Evolutionary conservation across 1,140 invertebrate species (phyloP).

Genomic region (Hypothenemus hampei): DNA sequence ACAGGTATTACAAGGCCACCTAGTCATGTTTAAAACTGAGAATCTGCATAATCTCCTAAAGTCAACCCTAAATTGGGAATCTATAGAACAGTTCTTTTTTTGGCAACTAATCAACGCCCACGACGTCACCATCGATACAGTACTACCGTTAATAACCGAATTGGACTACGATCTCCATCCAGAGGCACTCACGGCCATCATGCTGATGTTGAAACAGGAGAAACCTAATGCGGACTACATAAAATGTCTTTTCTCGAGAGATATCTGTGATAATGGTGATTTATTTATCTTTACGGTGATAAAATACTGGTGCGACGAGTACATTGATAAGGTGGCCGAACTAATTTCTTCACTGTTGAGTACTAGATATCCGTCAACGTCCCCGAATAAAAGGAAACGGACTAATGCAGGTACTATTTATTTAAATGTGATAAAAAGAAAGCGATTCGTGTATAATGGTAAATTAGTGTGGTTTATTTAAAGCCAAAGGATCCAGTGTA

Average conservation of each 20-base stretch:
- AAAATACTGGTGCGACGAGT: constrained; percentile 88
- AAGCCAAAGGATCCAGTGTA: no score
- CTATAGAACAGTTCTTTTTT: constrained; percentile 92
- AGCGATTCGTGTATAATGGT: no score
- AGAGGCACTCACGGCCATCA: constrained; percentile 86
- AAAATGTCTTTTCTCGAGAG: constrained; percentile 74
- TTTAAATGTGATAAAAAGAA: no score
- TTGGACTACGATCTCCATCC: constrained; percentile 83
- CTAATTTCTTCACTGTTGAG: constrained; percentile 71
- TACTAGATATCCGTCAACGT: constrained; percentile 75
- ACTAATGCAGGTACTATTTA: constrained; percentile 42
- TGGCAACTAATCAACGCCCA: constrained; percentile 94
- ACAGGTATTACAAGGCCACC: constrained; percentile 78
- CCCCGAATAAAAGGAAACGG: constrained; percentile 87
- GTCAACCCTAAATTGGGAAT: constrained; percentile 89
- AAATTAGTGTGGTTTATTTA: no score
- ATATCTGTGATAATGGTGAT: constrained; percentile 66
- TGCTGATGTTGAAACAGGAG: constrained; percentile 88
- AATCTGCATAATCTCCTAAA: constrained; percentile 66
- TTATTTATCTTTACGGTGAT: constrained; percentile 83
- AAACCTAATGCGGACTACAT: constrained; percentile 82
- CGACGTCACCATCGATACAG: constrained; percentile 83
- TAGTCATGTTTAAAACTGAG: constrained; percentile 75
- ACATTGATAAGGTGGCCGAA: constrained; percentile 85
- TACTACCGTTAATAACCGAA: constrained; percentile 84